Evolutionary conservation across 2,113 vertebrate species (phyloP).

Genomic region (Motacilla alba): DNA sequence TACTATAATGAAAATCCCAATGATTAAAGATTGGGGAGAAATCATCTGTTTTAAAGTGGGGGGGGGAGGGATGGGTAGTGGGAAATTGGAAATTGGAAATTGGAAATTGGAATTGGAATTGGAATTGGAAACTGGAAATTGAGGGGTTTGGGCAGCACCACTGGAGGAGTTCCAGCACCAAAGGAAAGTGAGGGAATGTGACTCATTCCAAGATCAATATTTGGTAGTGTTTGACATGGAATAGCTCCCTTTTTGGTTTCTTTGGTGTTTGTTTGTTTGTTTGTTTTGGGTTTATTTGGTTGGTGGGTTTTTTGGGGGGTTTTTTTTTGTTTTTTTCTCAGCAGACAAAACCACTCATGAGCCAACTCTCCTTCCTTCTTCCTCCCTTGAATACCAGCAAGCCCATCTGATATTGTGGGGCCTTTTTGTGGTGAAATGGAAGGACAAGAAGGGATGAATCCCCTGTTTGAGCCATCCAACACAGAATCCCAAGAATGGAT

Average conservation of each 20-base stretch:
- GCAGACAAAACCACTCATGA: background rate
- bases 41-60: background rate
- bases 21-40: conserved; percentile 46
- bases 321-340: background rate
- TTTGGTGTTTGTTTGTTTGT: too few relatives aligned
- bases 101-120: too few relatives aligned
- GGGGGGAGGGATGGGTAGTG: background rate
- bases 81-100: background rate
- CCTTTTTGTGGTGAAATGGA: background rate
- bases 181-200: background rate
- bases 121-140: background rate
- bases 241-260: background rate
- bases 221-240: rapidly evolving
- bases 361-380: background rate
- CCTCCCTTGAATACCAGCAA: background rate
- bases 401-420: too few relatives aligned
- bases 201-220: background rate
- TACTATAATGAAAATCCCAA: conserved; percentile 28
- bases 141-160: background rate
- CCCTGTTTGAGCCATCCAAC: rapidly evolving
- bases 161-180: background rate
- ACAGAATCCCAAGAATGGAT: too few relatives aligned
- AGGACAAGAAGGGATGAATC: background rate
- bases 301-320: background rate
- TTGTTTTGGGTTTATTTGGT: too few relatives aligned